phyloP scores from a whole-genome alignment of 2,888 invertebrate species.

The Eristalis pertinax region DNA sequence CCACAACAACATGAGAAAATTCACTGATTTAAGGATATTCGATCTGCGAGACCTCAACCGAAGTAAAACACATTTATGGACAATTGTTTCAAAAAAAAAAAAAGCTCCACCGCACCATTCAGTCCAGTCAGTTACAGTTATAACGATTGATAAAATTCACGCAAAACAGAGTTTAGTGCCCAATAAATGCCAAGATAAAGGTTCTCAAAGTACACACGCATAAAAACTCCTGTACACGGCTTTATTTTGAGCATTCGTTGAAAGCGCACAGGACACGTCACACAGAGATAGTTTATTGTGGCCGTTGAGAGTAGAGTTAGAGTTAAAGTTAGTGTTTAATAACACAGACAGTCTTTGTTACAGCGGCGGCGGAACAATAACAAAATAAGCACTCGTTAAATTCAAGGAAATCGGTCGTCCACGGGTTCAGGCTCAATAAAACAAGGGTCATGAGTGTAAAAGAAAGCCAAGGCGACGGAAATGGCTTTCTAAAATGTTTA shows the following conservation, averaged over 20 bases:
- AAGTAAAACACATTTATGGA: slow-evolving; percentile 10
- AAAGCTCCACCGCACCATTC: not conserved
- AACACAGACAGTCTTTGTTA: not conserved
- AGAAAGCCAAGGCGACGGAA: not conserved
- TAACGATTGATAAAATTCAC: slow-evolving; percentile 21
- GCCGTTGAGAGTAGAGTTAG: not conserved
- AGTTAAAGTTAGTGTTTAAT: not conserved
- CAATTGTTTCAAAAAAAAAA: not conserved
- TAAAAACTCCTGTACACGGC: not conserved
- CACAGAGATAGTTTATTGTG: not conserved
- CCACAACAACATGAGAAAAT: not conserved
- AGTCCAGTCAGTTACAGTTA: not conserved
- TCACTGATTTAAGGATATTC: not conserved
- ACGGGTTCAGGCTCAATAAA: not conserved
- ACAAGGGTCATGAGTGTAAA: not conserved
- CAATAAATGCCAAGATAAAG: slow-evolving; percentile 14
- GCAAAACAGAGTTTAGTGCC: slow-evolving; percentile 6
- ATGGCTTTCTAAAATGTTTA: not conserved
- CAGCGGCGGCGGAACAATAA: not conserved
- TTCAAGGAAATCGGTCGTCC: not conserved
- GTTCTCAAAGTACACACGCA: not conserved
- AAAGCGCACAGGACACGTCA: not conserved
- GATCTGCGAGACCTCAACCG: slow-evolving; percentile 4
- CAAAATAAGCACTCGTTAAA: not conserved
- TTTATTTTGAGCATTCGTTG: not conserved